Evolutionary conservation across 2,797 vertebrate species (phyloP).

Genomic region (Phoebastria nigripes): DNA sequence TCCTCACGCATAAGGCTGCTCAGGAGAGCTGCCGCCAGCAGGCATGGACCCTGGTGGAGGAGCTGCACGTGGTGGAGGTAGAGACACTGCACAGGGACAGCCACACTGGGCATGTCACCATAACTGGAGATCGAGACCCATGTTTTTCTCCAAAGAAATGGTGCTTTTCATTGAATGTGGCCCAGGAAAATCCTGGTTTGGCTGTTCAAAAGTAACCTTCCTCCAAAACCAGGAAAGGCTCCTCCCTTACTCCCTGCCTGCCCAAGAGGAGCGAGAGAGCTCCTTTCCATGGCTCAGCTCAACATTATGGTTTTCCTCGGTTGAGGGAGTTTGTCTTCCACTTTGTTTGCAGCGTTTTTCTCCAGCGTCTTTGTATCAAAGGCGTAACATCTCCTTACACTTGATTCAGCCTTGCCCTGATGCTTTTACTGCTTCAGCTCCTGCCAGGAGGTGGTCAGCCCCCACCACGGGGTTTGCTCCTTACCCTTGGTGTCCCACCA

Average conservation of each 20-base stretch:
- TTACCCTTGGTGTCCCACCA: background rate
- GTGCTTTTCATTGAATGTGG: background rate
- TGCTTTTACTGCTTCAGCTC: background rate
- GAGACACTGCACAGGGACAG: background rate
- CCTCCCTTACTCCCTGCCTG: background rate
- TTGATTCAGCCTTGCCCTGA: background rate
- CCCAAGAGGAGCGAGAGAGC: background rate
- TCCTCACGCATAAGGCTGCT: accelerated
- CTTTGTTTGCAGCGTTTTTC: background rate
- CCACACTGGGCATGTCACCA: background rate
- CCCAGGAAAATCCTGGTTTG: background rate
- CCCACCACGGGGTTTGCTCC: background rate
- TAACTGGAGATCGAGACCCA: background rate
- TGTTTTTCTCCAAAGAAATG: background rate
- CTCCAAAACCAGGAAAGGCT: background rate
- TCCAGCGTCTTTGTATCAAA: background rate
- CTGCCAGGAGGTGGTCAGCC: background rate
- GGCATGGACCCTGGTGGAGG: background rate
- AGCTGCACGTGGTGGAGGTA: background rate
- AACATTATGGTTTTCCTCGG: background rate
- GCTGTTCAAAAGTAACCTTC: background rate
- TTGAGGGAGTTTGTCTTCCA: background rate
- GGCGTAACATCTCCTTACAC: background rate
- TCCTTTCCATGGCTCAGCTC: background rate
- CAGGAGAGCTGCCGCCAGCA: background rate